Evolutionary conservation across 2,888 invertebrate species (phyloP).

Genomic region (Sminthurides aquaticus): DNA sequence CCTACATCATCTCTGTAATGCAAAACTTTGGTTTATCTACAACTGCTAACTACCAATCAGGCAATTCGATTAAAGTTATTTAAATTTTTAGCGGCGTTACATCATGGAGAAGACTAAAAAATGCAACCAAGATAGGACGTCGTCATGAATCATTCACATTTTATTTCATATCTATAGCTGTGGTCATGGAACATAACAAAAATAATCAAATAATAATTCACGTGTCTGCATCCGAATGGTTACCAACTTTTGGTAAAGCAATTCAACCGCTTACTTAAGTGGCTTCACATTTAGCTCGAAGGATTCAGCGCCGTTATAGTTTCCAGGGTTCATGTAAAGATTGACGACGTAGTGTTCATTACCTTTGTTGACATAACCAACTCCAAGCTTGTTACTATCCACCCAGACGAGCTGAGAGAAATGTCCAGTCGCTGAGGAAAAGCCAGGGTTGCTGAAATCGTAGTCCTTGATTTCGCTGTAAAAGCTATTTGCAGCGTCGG

Average conservation of each 20-base stretch:
- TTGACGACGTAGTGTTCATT: not conserved
- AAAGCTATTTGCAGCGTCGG: not conserved
- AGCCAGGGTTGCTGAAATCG: conserved; percentile 1
- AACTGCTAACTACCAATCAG: too few relatives aligned
- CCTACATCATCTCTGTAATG: too few relatives aligned
- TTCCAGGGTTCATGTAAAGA: not conserved
- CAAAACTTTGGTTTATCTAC: too few relatives aligned
- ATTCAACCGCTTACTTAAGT: not conserved
- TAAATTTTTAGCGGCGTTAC: too few relatives aligned
- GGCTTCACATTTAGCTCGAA: not conserved
- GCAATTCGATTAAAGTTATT: too few relatives aligned
- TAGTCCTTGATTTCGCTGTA: conserved; percentile 9
- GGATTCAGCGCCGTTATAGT: not conserved
- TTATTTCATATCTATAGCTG: too few relatives aligned
- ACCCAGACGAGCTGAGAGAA: conserved; percentile 9
- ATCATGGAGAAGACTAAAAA: too few relatives aligned
- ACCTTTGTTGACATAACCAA: not conserved
- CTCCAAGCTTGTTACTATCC: conserved; percentile 1
- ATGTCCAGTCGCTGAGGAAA: not conserved
- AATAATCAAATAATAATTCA: not conserved
- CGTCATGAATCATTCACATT: too few relatives aligned
- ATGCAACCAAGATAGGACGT: too few relatives aligned
- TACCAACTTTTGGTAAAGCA: not conserved
- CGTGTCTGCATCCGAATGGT: not conserved
- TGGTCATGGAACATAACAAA: too few relatives aligned